These are phyloP conservation scores for Callopanchax toddi DNA, from an alignment of 2,113 vertebrate species.

Conservation along the genomic window DNA sequence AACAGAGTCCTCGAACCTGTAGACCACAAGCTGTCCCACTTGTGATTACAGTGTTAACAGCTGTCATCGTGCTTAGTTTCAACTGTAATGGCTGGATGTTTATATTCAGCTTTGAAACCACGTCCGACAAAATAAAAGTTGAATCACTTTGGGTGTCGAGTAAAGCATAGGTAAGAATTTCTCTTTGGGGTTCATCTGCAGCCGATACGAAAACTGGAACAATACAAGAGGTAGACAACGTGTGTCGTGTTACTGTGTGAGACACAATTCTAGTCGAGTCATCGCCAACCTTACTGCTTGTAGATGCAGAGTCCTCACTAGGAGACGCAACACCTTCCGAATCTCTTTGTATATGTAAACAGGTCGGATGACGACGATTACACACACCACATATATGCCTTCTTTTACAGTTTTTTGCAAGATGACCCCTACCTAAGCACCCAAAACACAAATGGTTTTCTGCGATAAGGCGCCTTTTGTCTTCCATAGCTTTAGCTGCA, in stretches of 20 bases:
- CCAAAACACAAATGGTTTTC: neutral
- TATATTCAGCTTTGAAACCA: no score
- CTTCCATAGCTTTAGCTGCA: neutral
- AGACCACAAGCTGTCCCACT: no score
- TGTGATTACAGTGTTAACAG: no score
- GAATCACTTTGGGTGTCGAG: neutral
- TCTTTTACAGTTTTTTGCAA: neutral
- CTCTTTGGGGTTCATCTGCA: neutral
- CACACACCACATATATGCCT: neutral
- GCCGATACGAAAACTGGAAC: no score
- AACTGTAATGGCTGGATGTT: no score
- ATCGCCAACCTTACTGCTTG: no score
- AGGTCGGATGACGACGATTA: neutral
- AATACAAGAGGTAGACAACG: no score
- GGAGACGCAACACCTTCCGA: neutral
- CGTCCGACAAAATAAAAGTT: neutral
- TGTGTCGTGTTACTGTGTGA: neutral
- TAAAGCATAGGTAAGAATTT: neutral
- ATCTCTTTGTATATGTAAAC: constrained; percentile 2
- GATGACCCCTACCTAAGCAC: neutral
- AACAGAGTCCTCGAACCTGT: neutral
- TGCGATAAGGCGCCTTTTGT: neutral
- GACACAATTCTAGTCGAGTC: neutral
- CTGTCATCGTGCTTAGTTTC: no score
- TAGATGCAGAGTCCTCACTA: neutral